Evolutionary conservation across 2,113 vertebrate genomes (phyloP).

Genomic region (Festucalex cinctus): DNA sequence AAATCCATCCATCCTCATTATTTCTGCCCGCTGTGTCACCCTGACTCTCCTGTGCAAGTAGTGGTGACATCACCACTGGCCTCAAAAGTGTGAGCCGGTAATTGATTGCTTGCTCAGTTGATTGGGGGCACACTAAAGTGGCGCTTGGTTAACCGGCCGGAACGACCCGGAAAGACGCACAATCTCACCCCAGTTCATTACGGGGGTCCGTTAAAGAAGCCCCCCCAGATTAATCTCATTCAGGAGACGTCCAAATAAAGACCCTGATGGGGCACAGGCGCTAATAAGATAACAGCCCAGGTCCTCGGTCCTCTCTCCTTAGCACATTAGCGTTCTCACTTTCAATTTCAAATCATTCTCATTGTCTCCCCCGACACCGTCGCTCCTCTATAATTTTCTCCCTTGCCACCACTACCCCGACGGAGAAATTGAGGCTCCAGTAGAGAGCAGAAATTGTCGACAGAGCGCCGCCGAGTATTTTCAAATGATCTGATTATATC

Average conservation of each 20-base stretch:
- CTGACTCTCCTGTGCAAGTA: neutral
- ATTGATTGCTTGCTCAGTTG: constrained; percentile 25
- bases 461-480: constrained; percentile 55
- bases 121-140: constrained; percentile 31
- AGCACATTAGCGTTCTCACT: constrained; percentile 74
- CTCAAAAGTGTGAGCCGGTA: constrained; percentile 16
- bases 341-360: constrained; percentile 79
- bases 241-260: constrained; percentile 56
- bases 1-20: neutral
- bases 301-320: constrained; percentile 64
- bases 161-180: constrained; percentile 48
- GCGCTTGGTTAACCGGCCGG: constrained; percentile 36
- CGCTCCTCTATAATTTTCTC: constrained; percentile 69
- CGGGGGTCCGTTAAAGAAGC: constrained; percentile 56
- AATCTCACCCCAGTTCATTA: constrained; percentile 64
- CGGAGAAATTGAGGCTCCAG: constrained; percentile 64
- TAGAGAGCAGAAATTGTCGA: constrained; percentile 69
- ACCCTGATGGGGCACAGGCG: constrained; percentile 62
- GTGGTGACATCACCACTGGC: constrained; percentile 23
- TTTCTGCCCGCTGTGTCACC: neutral
- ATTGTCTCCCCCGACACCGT: constrained; percentile 54
- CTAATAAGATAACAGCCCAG: constrained; percentile 76
- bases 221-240: constrained; percentile 71
- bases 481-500: constrained; percentile 65
- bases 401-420: constrained; percentile 62